Evolutionary conservation across 2,888 invertebrate species (phyloP).

Genomic region (Mythimna ferrago): DNA sequence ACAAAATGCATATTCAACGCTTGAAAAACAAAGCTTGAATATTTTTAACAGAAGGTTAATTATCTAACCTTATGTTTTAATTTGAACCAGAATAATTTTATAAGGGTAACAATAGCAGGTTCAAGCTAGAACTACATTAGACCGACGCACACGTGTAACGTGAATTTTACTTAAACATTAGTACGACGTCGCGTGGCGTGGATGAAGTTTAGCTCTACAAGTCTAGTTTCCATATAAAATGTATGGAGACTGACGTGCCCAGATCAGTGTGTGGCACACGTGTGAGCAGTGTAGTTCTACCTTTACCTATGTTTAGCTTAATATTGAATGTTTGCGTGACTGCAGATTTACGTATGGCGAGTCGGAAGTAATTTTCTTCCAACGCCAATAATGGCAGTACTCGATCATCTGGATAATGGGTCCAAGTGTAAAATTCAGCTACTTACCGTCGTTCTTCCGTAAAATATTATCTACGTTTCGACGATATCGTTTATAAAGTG

Average conservation of each 20-base stretch:
- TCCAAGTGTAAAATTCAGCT: conserved; percentile 74
- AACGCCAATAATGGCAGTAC: conserved; percentile 74
- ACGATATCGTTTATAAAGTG: conserved; percentile 57
- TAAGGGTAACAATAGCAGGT: not conserved
- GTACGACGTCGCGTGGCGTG: too few relatives aligned
- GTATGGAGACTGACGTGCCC: too few relatives aligned
- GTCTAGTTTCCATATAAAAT: too few relatives aligned
- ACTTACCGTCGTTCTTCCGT: conserved; percentile 56
- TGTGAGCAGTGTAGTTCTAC: too few relatives aligned
- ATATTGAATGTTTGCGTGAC: conserved; percentile 64
- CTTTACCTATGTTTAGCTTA: conserved; percentile 40
- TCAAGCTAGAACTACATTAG: not conserved
- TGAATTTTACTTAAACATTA: too few relatives aligned
- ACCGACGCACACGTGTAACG: too few relatives aligned
- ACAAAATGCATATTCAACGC: conserved; percentile 11
- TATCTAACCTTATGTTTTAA: conserved; percentile 31
- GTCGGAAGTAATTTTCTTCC: conserved; percentile 80
- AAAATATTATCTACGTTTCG: conserved; percentile 61
- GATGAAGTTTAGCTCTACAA: too few relatives aligned
- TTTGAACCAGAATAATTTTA: conserved; percentile 13
- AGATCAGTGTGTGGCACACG: too few relatives aligned
- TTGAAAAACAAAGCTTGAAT: not conserved
- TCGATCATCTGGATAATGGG: conserved; percentile 73
- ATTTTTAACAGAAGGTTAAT: conserved; percentile 11
- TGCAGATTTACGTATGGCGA: conserved; percentile 75